Evolutionary conservation across 2,113 vertebrate species (phyloP), one percentile per base, ranked within the genome.

Genomic region (Carassius auratus): DNA sequence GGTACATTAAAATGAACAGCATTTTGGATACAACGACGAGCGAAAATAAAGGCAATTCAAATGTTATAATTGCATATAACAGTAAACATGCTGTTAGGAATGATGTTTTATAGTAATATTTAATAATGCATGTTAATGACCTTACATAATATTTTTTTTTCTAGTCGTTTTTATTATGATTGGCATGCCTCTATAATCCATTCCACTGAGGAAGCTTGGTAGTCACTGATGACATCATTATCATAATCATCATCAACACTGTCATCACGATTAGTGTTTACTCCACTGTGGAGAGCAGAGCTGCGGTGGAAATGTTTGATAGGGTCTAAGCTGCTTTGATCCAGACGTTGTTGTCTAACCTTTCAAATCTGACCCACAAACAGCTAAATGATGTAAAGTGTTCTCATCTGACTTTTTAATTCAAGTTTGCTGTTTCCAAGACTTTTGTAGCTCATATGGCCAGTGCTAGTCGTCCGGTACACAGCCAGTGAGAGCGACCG

Each of bases 211-310:
- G 13, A 36, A 78, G 57, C 57, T 80, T 42, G 45, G 57, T 9
- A 38, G 33, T 62, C 75, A 33, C 30, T 19, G 59, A 80, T 80
- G 78, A 45, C 59, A 64, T 64, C 59, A 61, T 79, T 36, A 79
- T 42, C 52, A 26, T 77, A 77, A 77, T 77, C 50, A 76, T 76
- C 23, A 77, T 77, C 75, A 57, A 77, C 75, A 33, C 17, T 77
- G 75, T 77, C 75, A 57, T 77, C 50, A 9, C 1, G 50, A 57
- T 57, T 33, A 75, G 71, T 57, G 75, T 33, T 77, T 55, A 52
- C 50, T 17, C 74, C 50, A 77, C 42, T n/a, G 42, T 30, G 74
- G 21, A 0, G 66, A 38, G 17, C 8, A 71, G 68, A 59, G 55
- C 55, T 57, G 55, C 15, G 55, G 7, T 8, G 6, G 19, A 73